These are phyloP conservation scores for Anguilla anguilla DNA, from an alignment of 2,797 vertebrate species.

Conservation along the genomic window DNA sequence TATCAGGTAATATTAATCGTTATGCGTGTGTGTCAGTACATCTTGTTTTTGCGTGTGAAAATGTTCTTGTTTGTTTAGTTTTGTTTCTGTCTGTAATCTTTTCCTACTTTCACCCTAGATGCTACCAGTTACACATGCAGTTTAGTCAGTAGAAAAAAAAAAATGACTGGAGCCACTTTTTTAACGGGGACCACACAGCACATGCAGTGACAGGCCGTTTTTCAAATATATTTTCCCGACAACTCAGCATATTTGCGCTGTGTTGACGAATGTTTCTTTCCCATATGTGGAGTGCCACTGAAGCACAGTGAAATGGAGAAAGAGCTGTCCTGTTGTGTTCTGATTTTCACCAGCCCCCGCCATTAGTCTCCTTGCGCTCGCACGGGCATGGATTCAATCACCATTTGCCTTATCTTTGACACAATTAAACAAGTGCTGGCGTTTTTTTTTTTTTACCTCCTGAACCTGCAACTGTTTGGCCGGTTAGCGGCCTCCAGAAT, in stretches of 20 bases:
- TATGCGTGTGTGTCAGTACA: neutral
- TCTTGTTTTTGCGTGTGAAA: neutral
- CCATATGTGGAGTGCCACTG: neutral
- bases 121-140: neutral
- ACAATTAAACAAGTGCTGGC: neutral
- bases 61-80: neutral
- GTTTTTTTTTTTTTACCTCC: neutral
- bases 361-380: neutral
- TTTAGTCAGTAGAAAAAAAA: neutral
- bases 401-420: neutral
- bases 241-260: neutral
- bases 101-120: neutral
- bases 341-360: neutral
- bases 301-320: neutral
- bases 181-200: neutral
- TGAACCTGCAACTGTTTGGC: neutral
- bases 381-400: neutral
- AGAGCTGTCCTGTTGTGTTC: neutral
- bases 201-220: neutral
- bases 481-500: neutral
- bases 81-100: neutral
- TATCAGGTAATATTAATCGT: neutral
- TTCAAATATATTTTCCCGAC: neutral
- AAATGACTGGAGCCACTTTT: neutral
- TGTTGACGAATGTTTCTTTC: neutral